Evolutionary conservation across 1,140 invertebrate genomes (phyloP).

Genomic region (Oedothorax gibbosus): DNA sequence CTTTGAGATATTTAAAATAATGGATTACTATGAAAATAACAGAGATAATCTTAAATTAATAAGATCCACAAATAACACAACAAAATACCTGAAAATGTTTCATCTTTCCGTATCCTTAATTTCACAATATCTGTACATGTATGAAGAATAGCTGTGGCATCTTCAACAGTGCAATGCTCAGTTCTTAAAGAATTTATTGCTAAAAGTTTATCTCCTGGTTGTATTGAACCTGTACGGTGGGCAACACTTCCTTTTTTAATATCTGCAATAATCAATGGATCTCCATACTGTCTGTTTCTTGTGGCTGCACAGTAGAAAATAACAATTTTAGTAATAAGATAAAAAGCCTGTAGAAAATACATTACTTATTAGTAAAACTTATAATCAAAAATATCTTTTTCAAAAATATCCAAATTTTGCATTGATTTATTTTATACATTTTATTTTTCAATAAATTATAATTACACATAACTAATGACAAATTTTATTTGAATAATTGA

Average conservation of each 20-base stretch:
- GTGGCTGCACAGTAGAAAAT: slow-evolving; percentile 63
- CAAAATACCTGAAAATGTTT: slow-evolving; percentile 69
- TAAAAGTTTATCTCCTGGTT: slow-evolving; percentile 85
- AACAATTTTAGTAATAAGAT: neutral
- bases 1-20: neutral
- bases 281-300: slow-evolving; percentile 70
- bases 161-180: slow-evolving; percentile 78
- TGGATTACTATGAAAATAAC: neutral
- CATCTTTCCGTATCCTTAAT: slow-evolving; percentile 77
- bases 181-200: slow-evolving; percentile 88
- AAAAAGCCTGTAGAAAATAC: neutral
- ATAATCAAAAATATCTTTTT: too few relatives aligned
- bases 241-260: slow-evolving; percentile 90
- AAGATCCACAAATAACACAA: neutral
- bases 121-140: slow-evolving; percentile 80
- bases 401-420: too few relatives aligned
- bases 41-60: neutral
- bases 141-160: slow-evolving; percentile 82
- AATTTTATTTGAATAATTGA: too few relatives aligned
- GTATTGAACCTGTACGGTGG: slow-evolving; percentile 87
- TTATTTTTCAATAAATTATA: too few relatives aligned
- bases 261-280: slow-evolving; percentile 82
- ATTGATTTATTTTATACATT: too few relatives aligned
- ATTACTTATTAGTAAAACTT: too few relatives aligned
- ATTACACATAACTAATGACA: too few relatives aligned